Evolutionary conservation across 1,140 invertebrate species (phyloP), one percentile per base, ranked within the genome.

Genomic region (Chelonus insularis): DNA sequence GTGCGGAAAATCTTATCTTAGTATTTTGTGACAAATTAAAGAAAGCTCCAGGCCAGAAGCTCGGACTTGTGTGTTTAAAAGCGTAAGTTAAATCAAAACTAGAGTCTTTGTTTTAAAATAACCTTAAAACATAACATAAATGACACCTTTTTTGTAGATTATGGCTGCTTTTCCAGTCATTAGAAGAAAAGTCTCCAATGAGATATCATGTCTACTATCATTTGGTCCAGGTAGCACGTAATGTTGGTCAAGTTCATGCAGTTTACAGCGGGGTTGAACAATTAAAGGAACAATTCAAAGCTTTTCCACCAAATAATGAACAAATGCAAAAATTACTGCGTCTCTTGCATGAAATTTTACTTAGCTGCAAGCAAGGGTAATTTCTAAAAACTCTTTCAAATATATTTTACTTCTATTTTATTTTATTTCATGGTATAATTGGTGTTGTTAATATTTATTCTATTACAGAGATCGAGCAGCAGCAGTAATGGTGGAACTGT

Each of bases 401-500:
- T 50, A 1, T 50, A 11, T 20, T 4, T 21, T 23, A 54, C 55
- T 54, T 57, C 12, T 54, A 25, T 11, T 21, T 39, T 14, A 56
- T 47, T 4, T 34, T 39, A 12, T n/a, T n/a, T n/a, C n/a, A n/a
- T n/a, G n/a, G n/a, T n/a, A n/a, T n/a, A n/a, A n/a, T n/a, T n/a
- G n/a, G n/a, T n/a, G n/a, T n/a, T n/a, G n/a, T 57, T 47, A 50
- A 54, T 57, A 57, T 54, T 66, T 68, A 57, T 65, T 74, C 68
- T 66, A 45, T 60, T 63, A 81, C 83, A 93, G 94, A 81, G 94
- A 97, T 76, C 84, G 92, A 71, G 94, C 95, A 21, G 90, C 94
- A 20, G 95, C 95, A 80, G 94, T 98, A 1, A 98, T 99, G 95
- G 91, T 98, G 62, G 95, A 98, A 79, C 82, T 99, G 3, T 78